These are phyloP conservation scores for Phrixothrix hirtus DNA, from an alignment of 2,888 invertebrate genomes.

Conservation along the genomic window DNA sequence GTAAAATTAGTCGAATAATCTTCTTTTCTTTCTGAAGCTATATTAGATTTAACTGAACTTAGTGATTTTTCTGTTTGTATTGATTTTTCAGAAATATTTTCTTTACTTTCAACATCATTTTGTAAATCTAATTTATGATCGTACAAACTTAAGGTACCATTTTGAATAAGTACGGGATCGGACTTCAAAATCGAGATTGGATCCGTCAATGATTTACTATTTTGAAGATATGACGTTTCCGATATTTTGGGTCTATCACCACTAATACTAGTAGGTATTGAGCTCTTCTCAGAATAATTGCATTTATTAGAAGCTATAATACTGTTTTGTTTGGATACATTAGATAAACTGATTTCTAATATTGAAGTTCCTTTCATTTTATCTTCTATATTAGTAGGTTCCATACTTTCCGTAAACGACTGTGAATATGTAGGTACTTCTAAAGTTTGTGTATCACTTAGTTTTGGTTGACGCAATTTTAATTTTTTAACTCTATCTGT, in stretches of 20 bases:
- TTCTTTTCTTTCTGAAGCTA: neutral
- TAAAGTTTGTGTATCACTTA: neutral
- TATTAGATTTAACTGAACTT: neutral
- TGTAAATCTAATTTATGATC: neutral
- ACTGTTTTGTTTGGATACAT: conserved; percentile 5
- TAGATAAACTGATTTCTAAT: neutral
- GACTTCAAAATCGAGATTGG: too few species aligned
- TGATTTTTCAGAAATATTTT: conserved; percentile 1
- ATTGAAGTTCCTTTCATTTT: neutral
- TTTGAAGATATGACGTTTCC: neutral
- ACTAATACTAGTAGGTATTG: neutral
- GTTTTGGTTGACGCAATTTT: conserved; percentile 20
- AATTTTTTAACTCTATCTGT: conserved; percentile 32
- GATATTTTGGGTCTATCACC: neutral
- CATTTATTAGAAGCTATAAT: conserved; percentile 23
- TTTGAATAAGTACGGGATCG: too few species aligned
- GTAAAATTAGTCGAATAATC: conserved; percentile 22
- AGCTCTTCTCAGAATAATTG: conserved; percentile 8
- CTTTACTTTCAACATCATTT: conserved; percentile 2
- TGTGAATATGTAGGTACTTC: neutral
- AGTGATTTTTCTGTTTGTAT: neutral
- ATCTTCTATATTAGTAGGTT: neutral
- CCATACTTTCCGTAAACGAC: neutral
- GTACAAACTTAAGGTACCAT: neutral
- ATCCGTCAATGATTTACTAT: neutral